These are phyloP conservation scores for Rhagonycha fulva DNA, from an alignment of 2,888 invertebrate species.

Conservation along the genomic window DNA sequence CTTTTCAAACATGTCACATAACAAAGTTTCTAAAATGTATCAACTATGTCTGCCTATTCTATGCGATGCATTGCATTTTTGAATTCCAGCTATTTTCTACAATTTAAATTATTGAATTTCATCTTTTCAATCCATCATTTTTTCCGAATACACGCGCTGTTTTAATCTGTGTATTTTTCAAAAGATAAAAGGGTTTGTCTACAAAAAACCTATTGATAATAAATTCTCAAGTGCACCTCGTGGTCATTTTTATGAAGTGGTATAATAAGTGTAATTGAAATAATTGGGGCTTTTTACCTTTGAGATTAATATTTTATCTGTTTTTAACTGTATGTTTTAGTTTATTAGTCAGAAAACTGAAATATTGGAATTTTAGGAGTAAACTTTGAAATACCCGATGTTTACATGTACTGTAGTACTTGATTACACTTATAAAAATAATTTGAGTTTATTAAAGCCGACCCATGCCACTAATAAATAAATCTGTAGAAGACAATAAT, in stretches of 20 bases:
- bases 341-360: too few relatives aligned
- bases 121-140: neutral
- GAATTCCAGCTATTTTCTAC: neutral
- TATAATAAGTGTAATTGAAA: neutral
- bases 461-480: too few relatives aligned
- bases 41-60: neutral
- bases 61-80: neutral
- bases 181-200: neutral
- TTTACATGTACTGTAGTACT: too few relatives aligned
- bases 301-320: too few relatives aligned
- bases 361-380: too few relatives aligned
- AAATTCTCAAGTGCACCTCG: neutral
- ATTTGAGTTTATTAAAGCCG: too few relatives aligned
- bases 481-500: too few relatives aligned
- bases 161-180: neutral
- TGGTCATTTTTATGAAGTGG: neutral
- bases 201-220: neutral
- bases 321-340: too few relatives aligned
- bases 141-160: neutral
- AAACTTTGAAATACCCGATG: too few relatives aligned
- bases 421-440: too few relatives aligned
- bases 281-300: too few relatives aligned
- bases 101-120: neutral
- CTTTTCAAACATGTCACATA: neutral
- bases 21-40: neutral